Evolutionary conservation across 2,797 vertebrate species (phyloP), one percentile per base, ranked within the genome.

Genomic region (Yasuhikotakia modesta): DNA sequence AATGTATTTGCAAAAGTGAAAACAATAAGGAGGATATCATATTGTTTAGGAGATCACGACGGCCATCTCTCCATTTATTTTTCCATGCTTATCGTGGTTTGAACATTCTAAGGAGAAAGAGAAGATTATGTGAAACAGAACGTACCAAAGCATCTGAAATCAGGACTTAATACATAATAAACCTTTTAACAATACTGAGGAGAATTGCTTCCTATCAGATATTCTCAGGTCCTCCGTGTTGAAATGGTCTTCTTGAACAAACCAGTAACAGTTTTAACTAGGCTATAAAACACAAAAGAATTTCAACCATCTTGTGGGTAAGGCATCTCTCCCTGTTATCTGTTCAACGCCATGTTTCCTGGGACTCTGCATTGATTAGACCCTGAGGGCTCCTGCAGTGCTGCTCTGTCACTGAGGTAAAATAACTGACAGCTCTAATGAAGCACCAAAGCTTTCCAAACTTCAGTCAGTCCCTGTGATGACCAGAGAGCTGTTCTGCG

Each of bases 341-440:
- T 39, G 87, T 91, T 92, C 92, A 91, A 93, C 90, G 89, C 88
- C 81, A 83, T 76, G 87, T 91, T 93, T 87, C 87, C 70, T 82
- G 91, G 92, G 88, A 93, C 86, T n/a, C 85, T 84, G 66, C 89
- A 89, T 85, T 92, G 92, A 94, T 93, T 92, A 91, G 87, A 89
- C 90, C 92, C 92, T 88, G 85, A 92, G 92, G 91, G 84, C 81
- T 89, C 92, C 90, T 78, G 84, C 83, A 84, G 91, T 90, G 60
- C 81, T 86, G 87, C 87, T 89, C 87, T 75, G 73, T 91, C 87
- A 82, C 89, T 80, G 82, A 82, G 85, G 85, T 79, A 83, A 39
- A 50, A 48, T 92, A 92, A 93, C 88, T 93, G 92, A 94, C 92
- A 93, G 91, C 90, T 86, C 91, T 94, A 94, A 93, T 94, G 92